These are phyloP conservation scores for Monopis laevigella DNA, from an alignment of 2,888 invertebrate genomes.

Conservation along the genomic window DNA sequence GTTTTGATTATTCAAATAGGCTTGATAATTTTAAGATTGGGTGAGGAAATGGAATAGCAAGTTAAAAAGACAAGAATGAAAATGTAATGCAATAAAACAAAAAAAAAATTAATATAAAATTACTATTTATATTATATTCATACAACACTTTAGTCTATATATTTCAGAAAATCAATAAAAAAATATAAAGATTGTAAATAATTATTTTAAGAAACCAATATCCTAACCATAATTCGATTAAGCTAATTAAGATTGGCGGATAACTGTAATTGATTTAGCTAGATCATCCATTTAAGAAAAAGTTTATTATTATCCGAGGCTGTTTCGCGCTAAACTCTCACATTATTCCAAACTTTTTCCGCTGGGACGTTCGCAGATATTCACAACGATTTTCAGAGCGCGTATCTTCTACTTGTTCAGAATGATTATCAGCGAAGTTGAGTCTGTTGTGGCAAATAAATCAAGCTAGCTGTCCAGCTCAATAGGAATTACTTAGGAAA, in stretches of 20 bases:
- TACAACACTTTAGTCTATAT: not conserved
- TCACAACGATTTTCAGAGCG: slow-evolving; percentile 1
- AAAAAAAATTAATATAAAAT: too few species aligned
- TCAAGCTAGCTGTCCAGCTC: slow-evolving; percentile 18
- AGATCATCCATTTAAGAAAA: slow-evolving; percentile 30
- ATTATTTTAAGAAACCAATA: too few species aligned
- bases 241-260: not conserved
- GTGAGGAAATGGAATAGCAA: too few species aligned
- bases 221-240: too few species aligned
- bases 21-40: too few species aligned
- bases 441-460: slow-evolving; percentile 19
- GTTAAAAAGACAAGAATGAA: too few species aligned
- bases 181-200: too few species aligned
- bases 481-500: slow-evolving; percentile 12
- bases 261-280: slow-evolving; percentile 10
- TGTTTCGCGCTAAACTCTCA: slow-evolving; percentile 8
- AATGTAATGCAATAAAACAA: too few species aligned
- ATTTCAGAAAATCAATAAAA: not conserved
- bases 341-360: slow-evolving; percentile 11
- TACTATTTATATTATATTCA: not conserved
- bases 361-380: slow-evolving; percentile 2
- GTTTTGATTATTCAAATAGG: too few species aligned
- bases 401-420: slow-evolving; percentile 12
- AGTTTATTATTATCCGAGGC: slow-evolving; percentile 31
- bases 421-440: slow-evolving; percentile 21